Evolutionary conservation across 2,888 invertebrate species (phyloP).

Genomic region (Anticlea derivata): DNA sequence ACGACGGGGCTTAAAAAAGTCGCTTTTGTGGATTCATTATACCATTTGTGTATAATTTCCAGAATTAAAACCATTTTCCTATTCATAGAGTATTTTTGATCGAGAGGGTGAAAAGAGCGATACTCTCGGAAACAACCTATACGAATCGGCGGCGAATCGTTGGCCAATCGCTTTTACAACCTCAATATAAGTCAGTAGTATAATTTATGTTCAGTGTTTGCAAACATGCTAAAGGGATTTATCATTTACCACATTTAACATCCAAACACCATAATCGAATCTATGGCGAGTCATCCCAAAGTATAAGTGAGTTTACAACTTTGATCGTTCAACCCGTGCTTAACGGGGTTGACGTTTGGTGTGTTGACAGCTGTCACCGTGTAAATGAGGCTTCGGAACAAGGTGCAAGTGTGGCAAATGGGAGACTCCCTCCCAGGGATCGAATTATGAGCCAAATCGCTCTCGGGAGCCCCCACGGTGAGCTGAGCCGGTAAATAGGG

Average conservation of each 20-base stretch:
- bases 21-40: too few species aligned
- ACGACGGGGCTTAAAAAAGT: too few species aligned
- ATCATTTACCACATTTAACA: slow-evolving; percentile 2
- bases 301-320: slow-evolving; percentile 35
- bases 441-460: slow-evolving; percentile 58
- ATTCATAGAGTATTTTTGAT: too few species aligned
- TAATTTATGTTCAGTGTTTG: not conserved
- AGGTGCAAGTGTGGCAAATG: slow-evolving; percentile 37
- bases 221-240: slow-evolving; percentile 2
- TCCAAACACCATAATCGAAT: slow-evolving; percentile 20
- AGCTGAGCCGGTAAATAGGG: slow-evolving; percentile 61
- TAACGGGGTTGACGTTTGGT: slow-evolving; percentile 31
- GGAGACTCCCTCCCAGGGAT: slow-evolving; percentile 43
- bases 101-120: too few species aligned
- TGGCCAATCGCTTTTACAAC: too few species aligned
- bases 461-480: slow-evolving; percentile 46
- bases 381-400: slow-evolving; percentile 38
- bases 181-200: too few species aligned
- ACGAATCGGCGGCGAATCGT: too few species aligned
- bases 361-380: slow-evolving; percentile 37
- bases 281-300: slow-evolving; percentile 21
- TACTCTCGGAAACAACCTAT: too few species aligned
- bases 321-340: slow-evolving; percentile 35
- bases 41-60: too few species aligned
- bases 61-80: too few species aligned